Evolutionary conservation across 2,888 invertebrate genomes (phyloP).

Genomic region (Trissoscelio sp.): DNA sequence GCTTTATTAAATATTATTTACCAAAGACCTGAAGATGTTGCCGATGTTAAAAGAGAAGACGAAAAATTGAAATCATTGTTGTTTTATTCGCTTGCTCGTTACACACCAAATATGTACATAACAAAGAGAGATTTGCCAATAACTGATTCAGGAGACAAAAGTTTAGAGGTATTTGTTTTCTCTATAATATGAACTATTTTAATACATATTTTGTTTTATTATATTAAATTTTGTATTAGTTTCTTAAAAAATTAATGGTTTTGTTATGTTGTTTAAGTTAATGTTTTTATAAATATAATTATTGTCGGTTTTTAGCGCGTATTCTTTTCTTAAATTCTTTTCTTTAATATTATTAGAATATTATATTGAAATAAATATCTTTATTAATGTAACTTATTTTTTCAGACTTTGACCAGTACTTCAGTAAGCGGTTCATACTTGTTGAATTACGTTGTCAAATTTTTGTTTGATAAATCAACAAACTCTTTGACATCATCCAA

Average conservation of each 20-base stretch:
- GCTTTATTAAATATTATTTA: constrained; percentile 72
- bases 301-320: too few relatives aligned
- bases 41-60: constrained; percentile 25
- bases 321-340: constrained; percentile 2
- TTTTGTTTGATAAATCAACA: constrained; percentile 71
- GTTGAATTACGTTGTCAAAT: constrained; percentile 71
- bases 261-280: too few relatives aligned
- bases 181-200: too few relatives aligned
- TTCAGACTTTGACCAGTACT: constrained; percentile 36
- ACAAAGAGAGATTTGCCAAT: constrained; percentile 18
- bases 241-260: too few relatives aligned
- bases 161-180: too few relatives aligned
- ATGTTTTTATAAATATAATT: too few relatives aligned
- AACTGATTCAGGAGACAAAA: constrained; percentile 5
- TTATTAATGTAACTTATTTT: constrained; percentile 13
- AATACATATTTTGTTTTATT: too few relatives aligned
- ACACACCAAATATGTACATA: constrained; percentile 65
- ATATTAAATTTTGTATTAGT: too few relatives aligned
- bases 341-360: background rate
- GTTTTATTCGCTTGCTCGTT: constrained; percentile 71
- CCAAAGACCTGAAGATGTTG: constrained; percentile 41
- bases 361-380: background rate
- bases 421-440: constrained; percentile 40
- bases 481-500: constrained; percentile 68
- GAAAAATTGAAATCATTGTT: constrained; percentile 72